Evolutionary conservation across 2,888 invertebrate genomes (phyloP).

Genomic region (Acanthosepion pharaonis): DNA sequence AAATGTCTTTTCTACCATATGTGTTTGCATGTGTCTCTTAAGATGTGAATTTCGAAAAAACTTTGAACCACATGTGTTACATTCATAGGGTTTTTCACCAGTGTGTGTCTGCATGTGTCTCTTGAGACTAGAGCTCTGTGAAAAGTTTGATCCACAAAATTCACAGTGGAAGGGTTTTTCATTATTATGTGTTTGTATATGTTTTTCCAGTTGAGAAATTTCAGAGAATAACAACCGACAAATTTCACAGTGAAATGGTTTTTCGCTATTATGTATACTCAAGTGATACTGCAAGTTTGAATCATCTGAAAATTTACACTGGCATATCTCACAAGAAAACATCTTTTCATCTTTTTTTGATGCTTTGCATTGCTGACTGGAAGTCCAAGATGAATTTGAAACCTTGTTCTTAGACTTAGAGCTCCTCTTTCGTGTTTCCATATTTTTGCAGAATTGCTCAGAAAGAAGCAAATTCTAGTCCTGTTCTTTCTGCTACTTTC

Average conservation of each 20-base stretch:
- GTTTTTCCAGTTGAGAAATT: conserved; percentile 40
- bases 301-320: not conserved
- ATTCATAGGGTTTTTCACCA: conserved; percentile 40
- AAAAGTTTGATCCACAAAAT: conserved; percentile 37
- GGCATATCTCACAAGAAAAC: not conserved
- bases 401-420: no score
- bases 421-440: no score
- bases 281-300: not conserved
- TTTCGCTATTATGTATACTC: not conserved
- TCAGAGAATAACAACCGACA: conserved; percentile 11
- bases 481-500: no score
- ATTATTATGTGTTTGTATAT: not conserved
- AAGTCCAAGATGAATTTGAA: no score
- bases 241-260: conserved; percentile 37
- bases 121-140: conserved; percentile 15
- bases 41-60: conserved; percentile 12
- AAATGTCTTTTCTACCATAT: not conserved
- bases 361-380: no score
- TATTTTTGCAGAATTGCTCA: no score
- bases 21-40: not conserved
- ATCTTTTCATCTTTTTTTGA: no score
- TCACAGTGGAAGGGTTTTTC: not conserved
- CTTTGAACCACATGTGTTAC: not conserved
- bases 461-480: no score
- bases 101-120: conserved; percentile 46